These are phyloP conservation scores for Ctenosaura bakeri DNA, from an alignment of 2,797 vertebrate genomes.

Conservation along the genomic window DNA sequence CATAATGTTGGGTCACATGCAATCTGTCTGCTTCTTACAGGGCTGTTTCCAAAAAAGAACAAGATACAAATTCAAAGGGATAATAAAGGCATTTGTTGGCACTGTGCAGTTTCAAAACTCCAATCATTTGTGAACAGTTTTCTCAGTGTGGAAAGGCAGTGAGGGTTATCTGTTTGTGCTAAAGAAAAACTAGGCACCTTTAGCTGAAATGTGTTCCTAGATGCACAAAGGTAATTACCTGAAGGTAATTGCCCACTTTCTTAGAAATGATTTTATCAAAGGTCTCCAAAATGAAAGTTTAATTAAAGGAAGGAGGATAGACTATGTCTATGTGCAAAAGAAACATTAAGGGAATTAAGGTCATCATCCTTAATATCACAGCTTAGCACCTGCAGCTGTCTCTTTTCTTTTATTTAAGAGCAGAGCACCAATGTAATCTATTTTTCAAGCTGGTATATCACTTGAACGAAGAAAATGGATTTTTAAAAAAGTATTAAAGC, in stretches of 20 bases:
- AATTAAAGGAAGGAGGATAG: slow-evolving; percentile 44
- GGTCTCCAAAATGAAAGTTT: slow-evolving; percentile 45
- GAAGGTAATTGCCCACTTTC: slow-evolving; percentile 30
- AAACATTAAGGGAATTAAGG: slow-evolving; percentile 48
- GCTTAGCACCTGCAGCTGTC: slow-evolving; percentile 27
- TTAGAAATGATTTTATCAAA: slow-evolving; percentile 16
- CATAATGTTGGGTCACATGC: neutral
- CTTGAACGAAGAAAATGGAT: slow-evolving; percentile 34
- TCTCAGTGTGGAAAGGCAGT: neutral
- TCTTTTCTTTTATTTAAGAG: slow-evolving; percentile 15
- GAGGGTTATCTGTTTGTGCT: neutral
- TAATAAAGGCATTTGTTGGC: neutral
- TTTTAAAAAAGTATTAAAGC: slow-evolving; percentile 20
- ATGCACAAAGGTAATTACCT: slow-evolving; percentile 37
- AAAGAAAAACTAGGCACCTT: neutral
- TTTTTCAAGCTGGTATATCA: slow-evolving; percentile 32
- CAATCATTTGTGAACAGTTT: neutral
- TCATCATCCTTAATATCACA: slow-evolving; percentile 40
- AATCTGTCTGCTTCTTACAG: neutral
- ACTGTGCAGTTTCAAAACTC: neutral
- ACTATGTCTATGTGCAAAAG: slow-evolving; percentile 36
- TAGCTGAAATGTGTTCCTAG: slow-evolving; percentile 10
- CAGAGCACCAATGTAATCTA: slow-evolving; percentile 44
- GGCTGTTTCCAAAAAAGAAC: neutral
- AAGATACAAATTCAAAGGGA: neutral